Evolutionary conservation across 2,797 vertebrate species (phyloP).

Genomic region (Paguma larvata): DNA sequence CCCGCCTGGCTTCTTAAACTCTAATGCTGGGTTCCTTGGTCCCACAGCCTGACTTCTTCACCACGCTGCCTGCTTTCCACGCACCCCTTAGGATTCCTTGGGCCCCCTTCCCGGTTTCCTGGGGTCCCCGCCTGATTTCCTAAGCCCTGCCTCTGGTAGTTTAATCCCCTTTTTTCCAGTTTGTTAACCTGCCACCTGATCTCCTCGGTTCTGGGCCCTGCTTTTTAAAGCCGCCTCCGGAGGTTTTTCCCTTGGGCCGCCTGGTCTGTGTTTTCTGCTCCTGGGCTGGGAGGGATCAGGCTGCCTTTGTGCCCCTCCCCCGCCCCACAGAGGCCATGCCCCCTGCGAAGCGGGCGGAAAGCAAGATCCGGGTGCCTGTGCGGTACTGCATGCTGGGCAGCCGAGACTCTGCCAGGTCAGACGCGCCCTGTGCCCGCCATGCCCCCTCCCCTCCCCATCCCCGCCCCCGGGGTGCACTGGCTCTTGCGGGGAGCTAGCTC

Average conservation of each 20-base stretch:
- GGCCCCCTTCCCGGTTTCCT: not conserved
- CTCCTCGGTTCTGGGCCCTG: not conserved
- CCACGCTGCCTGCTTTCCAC: not conserved
- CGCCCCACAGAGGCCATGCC: slow-evolving; percentile 69
- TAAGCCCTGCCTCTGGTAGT: not conserved
- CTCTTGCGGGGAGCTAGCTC: not conserved
- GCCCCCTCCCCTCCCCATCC: rapidly evolving
- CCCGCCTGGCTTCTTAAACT: not conserved
- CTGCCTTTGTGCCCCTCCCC: rapidly evolving
- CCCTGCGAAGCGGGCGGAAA: slow-evolving; percentile 86
- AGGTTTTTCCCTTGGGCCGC: not conserved
- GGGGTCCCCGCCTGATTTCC: not conserved
- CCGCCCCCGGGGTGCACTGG: rapidly evolving
- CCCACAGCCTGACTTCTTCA: not conserved
- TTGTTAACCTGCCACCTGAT: not conserved
- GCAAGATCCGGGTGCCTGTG: slow-evolving; percentile 91
- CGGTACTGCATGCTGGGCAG: slow-evolving; percentile 95
- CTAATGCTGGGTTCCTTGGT: not conserved
- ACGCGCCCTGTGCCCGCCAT: rapidly evolving
- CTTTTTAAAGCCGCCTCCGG: not conserved
- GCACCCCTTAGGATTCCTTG: not conserved
- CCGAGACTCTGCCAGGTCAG: slow-evolving; percentile 94
- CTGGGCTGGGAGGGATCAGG: rapidly evolving
- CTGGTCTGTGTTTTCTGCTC: not conserved
- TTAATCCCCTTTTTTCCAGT: not conserved